These are phyloP conservation scores for Nasonia vitripennis DNA, from an alignment of 1,140 invertebrate genomes.

Conservation along the genomic window DNA sequence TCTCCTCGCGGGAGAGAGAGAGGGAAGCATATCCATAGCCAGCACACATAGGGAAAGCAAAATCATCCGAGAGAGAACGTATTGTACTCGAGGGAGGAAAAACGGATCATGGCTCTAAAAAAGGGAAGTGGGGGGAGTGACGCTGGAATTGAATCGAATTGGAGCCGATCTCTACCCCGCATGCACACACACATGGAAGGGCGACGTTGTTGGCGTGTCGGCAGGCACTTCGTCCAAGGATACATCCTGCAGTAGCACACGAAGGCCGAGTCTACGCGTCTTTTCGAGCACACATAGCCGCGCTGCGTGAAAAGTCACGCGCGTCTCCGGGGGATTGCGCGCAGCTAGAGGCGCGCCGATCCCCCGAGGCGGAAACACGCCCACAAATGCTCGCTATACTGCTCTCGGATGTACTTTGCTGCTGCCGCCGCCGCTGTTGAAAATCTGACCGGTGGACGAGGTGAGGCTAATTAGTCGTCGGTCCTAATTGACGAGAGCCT, in stretches of 20 bases:
- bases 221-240: conserved; percentile 48
- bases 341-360: conserved; percentile 46
- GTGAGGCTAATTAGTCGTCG: conserved; percentile 45
- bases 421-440: background rate
- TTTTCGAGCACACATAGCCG: background rate
- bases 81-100: conserved; percentile 52
- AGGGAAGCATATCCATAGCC: background rate
- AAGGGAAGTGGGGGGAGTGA: background rate
- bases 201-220: conserved; percentile 38
- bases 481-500: conserved; percentile 45
- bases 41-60: conserved; percentile 18
- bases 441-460: conserved; percentile 50
- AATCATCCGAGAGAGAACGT: conserved; percentile 48
- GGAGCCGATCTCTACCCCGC: background rate
- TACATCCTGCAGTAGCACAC: conserved; percentile 29
- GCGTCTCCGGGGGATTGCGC: conserved; percentile 42
- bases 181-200: background rate
- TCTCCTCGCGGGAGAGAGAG: background rate
- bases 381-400: conserved; percentile 42
- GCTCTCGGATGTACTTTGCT: background rate
- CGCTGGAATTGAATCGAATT: conserved; percentile 50
- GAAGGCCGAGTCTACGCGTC: background rate
- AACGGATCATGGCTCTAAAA: conserved; percentile 43
- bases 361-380: conserved; percentile 52
- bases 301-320: conserved; percentile 52